A percentile compares a stretch with the other conserved stretches of the same genome.
Conservation (phyloP, 2,888 invertebrate genomes). For the Phortica magna region DNA sequence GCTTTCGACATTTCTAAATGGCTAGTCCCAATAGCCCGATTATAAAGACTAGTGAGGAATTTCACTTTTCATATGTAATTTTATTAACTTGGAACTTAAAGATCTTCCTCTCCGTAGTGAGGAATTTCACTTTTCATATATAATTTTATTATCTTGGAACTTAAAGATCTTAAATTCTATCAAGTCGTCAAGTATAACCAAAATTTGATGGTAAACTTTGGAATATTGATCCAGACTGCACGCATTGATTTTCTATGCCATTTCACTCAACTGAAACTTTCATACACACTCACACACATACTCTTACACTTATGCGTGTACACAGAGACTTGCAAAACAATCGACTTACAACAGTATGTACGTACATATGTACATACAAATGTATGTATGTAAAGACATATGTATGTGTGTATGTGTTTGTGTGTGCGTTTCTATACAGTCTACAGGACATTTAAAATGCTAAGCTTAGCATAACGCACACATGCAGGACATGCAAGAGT, state of each 20-base stretch:
- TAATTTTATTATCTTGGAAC: too few relatives aligned
- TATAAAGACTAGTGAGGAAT: too few relatives aligned
- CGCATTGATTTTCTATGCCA: constrained; percentile 19
- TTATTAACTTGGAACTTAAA: too few relatives aligned
- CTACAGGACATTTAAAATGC: constrained; percentile 25
- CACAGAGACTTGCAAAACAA: neutral
- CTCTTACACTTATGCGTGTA: neutral
- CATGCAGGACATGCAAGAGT: neutral
- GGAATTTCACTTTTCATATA: too few relatives aligned
- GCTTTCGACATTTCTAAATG: too few relatives aligned
- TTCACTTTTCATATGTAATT: too few relatives aligned
- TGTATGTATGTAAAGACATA: neutral
- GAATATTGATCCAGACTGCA: constrained; percentile 8
- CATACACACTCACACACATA: neutral
- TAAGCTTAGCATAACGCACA: neutral
- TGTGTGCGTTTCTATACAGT: neutral
- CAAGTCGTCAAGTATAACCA: too few relatives aligned
- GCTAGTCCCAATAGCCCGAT: too few relatives aligned
- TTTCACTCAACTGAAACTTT: neutral
- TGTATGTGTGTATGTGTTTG: neutral
- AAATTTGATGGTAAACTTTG: neutral
- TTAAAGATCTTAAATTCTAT: too few relatives aligned
- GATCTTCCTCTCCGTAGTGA: too few relatives aligned
- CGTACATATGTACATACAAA: too few relatives aligned
- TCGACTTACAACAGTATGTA: too few relatives aligned